Base-by-base conservation (phyloP, 2,888 invertebrate genomes). In the Stratiomys singularior region DNA sequence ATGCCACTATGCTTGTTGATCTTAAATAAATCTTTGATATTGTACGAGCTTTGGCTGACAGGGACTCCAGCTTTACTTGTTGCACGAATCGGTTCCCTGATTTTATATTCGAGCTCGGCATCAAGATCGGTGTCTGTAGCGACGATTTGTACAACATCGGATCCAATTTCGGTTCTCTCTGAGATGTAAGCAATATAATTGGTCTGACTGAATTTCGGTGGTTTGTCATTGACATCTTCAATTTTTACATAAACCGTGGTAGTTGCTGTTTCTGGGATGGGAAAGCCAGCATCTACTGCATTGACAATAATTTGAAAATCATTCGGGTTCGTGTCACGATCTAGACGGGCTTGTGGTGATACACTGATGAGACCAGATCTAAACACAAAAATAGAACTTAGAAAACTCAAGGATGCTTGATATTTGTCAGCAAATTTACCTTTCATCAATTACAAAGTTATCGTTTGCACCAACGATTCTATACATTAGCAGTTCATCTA, bases 141-240 rank as follows among this genome's bases (percentile, higher is more conserved):
- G 69, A 87, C 85, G 0, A 94, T 90, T 82, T 88, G 90, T 5
- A 93, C 85, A 0, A 95, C 91, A 4, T 89, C 85, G 80, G 91
- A 90, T 80, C 91, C 91, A 18, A 91, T 87, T 79, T 89, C 88
- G 0, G 91, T 90, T 82, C 91, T 89, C 84, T 94, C 94, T 0
- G 93, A 93, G 4, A 94, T 91, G 81, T 94, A 93, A 27, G 92
- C 91, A 0, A 91, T 89, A 74, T 90, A 90, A 80, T 91, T 91
- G 4, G 88, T 86, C 66, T 89, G 88, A 76, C 90, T 91, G 81
- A 96, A 96, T 78, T 85, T 90, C 0, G 96, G 96, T 18, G 94
- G 91, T 83, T 95, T 95, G 83, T 96, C 94, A 82, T 96, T 96
- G 0, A 94, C 92, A 82, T 94, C 94, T 81, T 91, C 88, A 1